Conservation (phyloP, 1,140 invertebrate genomes). For the Plectrocnemia conspersa region DNA sequence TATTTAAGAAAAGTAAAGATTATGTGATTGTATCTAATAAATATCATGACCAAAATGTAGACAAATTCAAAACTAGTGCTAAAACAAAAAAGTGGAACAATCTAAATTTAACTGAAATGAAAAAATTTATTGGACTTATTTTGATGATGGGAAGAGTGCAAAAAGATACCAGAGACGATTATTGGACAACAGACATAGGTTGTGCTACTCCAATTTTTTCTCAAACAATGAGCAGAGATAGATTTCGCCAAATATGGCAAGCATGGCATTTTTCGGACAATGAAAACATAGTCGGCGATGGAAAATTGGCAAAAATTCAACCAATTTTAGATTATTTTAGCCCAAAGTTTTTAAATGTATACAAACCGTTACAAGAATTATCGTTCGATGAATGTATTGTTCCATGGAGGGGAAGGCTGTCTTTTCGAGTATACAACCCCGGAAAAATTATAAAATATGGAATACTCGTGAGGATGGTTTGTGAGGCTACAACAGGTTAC, state of each 20-base stretch:
- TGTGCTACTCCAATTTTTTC: constrained; percentile 2
- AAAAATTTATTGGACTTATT: neutral
- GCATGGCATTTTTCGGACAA: neutral
- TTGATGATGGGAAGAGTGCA: constrained; percentile 3
- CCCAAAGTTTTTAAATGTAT: constrained; percentile 27
- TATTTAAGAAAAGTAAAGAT: too few species aligned
- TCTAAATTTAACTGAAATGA: neutral
- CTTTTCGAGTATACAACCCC: constrained; percentile 10
- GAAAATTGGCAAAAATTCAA: too few species aligned
- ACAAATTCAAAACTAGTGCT: neutral
- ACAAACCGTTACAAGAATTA: constrained; percentile 23
- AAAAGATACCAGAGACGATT: constrained; percentile 9
- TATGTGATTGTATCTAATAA: constrained; percentile 2
- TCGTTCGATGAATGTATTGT: constrained; percentile 34
- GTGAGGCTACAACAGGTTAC: constrained; percentile 33
- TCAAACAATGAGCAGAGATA: constrained; percentile 2
- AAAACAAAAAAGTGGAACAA: neutral
- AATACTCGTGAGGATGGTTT: constrained; percentile 30
- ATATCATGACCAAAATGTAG: neutral
- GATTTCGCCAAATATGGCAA: neutral
- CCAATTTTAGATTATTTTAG: constrained; percentile 28
- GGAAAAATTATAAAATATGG: constrained; percentile 30
- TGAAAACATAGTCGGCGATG: neutral
- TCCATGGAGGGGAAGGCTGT: constrained; percentile 31
- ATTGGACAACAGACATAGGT: neutral